Evolutionary conservation across 2,797 vertebrate species (phyloP), one percentile per base, ranked within the genome.

Genomic region (Iguana delicatissima): DNA sequence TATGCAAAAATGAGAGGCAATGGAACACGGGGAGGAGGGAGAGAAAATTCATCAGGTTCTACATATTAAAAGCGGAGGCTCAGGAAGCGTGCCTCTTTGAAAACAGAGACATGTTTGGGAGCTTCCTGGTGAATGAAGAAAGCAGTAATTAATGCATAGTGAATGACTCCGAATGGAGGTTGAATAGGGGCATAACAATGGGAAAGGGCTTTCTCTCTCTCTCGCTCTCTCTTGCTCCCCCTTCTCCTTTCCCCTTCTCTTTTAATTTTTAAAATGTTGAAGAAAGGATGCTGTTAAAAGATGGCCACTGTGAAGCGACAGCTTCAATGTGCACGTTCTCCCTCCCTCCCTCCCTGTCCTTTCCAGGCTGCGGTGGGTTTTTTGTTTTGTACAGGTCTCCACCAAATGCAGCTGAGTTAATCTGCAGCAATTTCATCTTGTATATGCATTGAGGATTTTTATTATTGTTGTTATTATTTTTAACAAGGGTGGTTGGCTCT

Each of bases 121-220:
- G 96, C 96, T 97, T 97, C 97, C 95, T 94, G 82, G 93, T 80
- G 96, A 95, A 95, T 91, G 96, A 97, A 97, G 97, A 97, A 97
- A 97, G 96, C 96, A 96, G 97, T 98, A 97, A 98, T 98, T 98
- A 98, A 98, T 98, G 98, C 97, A 97, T 93, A 97, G 97, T 97
- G 97, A 97, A 95, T 96, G 97, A 97, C 97, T 98, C 96, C 97
- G 95, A 98, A 98, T 97, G 96, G 96, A 97, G 96, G 96, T 94
- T 97, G 97, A 98, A 98, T 98, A 96, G 96, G 94, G 93, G 89
- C 91, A 94, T 96, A 95, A 98, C 97, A 98, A 98, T 97, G 93
- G 96, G 92, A 95, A 95, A 57, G 80, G 89, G 85, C 29, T 79
- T 77, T 77, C 88, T 73, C 20, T 29, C 12, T 4, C 62, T 9